Evolutionary conservation across 2,888 invertebrate genomes (phyloP).

Genomic region (Philopedon plagiatum): DNA sequence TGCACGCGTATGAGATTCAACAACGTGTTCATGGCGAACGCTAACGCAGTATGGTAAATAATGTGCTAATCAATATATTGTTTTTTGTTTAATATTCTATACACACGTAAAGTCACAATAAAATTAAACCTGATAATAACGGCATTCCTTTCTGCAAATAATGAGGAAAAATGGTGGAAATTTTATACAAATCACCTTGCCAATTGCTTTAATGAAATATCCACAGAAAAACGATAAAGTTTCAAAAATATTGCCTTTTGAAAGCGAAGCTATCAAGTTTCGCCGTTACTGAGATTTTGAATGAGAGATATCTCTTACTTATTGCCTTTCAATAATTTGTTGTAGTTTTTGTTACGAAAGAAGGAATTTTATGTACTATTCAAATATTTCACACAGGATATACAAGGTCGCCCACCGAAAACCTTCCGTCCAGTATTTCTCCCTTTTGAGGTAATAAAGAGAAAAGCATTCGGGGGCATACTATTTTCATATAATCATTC

Average conservation of each 20-base stretch:
- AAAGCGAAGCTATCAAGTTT: constrained; percentile 20
- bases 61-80: no score
- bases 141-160: constrained; percentile 26
- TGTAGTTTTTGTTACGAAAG: neutral
- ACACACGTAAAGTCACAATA: neutral
- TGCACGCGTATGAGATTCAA: no score
- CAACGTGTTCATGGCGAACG: no score
- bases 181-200: constrained; percentile 40
- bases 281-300: constrained; percentile 14
- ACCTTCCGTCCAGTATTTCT: no score
- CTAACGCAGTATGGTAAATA: no score
- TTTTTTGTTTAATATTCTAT: neutral
- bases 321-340: constrained; percentile 29
- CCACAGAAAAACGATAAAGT: constrained; percentile 23
- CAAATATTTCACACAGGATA: no score
- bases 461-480: no score
- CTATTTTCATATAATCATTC: no score
- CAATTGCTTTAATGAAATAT: constrained; percentile 35
- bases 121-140: constrained; percentile 13
- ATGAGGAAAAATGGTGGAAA: constrained; percentile 19
- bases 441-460: no score
- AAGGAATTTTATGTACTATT: neutral
- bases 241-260: constrained; percentile 34
- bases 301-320: constrained; percentile 19
- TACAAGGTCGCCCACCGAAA: no score